Evolutionary conservation across 2,888 invertebrate species (phyloP), one percentile per base, ranked within the genome.

Genomic region (Pyrochroa serraticornis): DNA sequence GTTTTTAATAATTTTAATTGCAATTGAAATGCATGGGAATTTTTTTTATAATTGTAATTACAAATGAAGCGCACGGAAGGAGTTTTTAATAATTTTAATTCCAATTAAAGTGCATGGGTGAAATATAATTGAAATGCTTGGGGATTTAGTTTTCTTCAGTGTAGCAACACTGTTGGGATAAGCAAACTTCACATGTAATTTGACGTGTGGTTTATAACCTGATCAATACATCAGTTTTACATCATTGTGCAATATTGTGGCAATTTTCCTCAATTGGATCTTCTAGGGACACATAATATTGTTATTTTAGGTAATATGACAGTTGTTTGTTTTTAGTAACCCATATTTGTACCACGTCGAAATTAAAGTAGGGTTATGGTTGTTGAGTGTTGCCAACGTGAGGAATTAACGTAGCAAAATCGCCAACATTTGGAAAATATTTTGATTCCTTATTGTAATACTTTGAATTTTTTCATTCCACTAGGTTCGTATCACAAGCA

Each of bases 401-500:
- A 1, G 1, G n/a, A n/a, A n/a, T n/a, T n/a, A n/a, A n/a, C n/a
- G n/a, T n/a, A n/a, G n/a, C n/a, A n/a, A n/a, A n/a, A n/a, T n/a
- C n/a, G n/a, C n/a, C n/a, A n/a, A n/a, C n/a, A n/a, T n/a, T n/a
- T n/a, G n/a, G n/a, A n/a, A n/a, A n/a, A n/a, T n/a, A n/a, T n/a
- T n/a, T n/a, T n/a, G n/a, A n/a, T n/a, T n/a, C n/a, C n/a, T 36
- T 13, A 1, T 22, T 33, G 2, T 46, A 6, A 33, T 3, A 47
- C 22, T 47, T 34, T 37, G 9, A 8, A 42, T 30, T 54, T 53
- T 44, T 48, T 61, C 51, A 41, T 49, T 57, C 50, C 53, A 68
- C 31, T 61, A 78, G 77, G 65, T 78, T 7, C 41, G 69, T 12
- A 63, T 79, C 39, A 75, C 75, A 59, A 67, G 71, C 1, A 67